Percentiles rank a stretch among this genome's conserved stretches.
Evolutionary conservation across 1,140 invertebrate species (phyloP).

Genomic region (Probaryconus sp.): DNA sequence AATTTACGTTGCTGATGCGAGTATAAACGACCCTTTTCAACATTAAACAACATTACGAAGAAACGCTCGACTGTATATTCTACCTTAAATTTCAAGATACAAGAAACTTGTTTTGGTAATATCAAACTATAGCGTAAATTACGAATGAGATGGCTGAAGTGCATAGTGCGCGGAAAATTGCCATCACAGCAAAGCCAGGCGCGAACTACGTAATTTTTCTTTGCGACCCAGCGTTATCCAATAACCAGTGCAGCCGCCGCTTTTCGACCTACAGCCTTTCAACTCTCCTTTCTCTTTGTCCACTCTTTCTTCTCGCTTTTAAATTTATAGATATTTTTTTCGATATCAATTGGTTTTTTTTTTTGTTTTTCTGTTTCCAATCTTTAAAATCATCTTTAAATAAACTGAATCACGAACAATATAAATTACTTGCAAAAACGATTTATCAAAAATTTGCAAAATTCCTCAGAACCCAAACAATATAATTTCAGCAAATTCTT

Average conservation of each 20-base stretch:
- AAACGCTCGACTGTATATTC: slow-evolving; percentile 11
- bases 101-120: slow-evolving; percentile 52
- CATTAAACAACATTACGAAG: slow-evolving; percentile 37
- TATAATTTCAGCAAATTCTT: no score
- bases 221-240: slow-evolving; percentile 31
- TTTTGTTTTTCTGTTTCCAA: no score
- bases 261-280: slow-evolving; percentile 18
- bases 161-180: slow-evolving; percentile 24
- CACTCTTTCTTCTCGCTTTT: neutral
- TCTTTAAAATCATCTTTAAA: no score
- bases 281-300: slow-evolving; percentile 2
- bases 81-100: slow-evolving; percentile 14
- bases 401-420: no score
- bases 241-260: slow-evolving; percentile 25
- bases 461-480: no score
- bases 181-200: slow-evolving; percentile 10
- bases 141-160: slow-evolving; percentile 26
- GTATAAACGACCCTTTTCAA: slow-evolving; percentile 15
- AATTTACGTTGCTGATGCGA: slow-evolving; percentile 16
- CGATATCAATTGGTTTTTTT: no score
- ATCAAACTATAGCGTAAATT: slow-evolving; percentile 44
- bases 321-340: no score
- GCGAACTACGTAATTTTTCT: slow-evolving; percentile 43
- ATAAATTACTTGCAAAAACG: no score
- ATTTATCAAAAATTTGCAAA: no score